Conservation (phyloP, 2,113 vertebrate genomes). For the Passer domesticus region DNA sequence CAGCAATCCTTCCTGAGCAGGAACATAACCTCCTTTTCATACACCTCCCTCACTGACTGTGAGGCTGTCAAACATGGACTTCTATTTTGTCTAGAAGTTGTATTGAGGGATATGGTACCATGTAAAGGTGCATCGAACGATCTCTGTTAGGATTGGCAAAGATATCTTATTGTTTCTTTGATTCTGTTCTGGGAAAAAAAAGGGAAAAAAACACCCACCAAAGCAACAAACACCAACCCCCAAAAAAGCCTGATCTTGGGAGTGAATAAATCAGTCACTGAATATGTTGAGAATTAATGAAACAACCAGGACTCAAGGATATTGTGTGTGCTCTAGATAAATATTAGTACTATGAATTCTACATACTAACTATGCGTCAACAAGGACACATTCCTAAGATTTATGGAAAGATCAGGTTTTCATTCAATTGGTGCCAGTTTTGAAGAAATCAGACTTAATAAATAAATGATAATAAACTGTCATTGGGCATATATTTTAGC, state of each 20-base stretch:
- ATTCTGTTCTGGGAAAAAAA: not conserved
- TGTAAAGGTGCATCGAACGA: not conserved
- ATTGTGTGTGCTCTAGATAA: not conserved
- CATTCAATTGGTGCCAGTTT: not conserved
- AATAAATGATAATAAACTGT: not conserved
- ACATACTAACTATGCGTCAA: not conserved
- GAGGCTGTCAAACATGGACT: not conserved
- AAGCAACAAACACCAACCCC: not conserved
- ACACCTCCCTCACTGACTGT: not conserved
- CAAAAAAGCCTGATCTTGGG: not conserved
- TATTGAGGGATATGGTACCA: rapidly evolving
- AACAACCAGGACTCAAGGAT: not conserved
- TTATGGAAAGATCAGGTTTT: not conserved
- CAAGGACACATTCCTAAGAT: not conserved
- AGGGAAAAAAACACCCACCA: rapidly evolving
- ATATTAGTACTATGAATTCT: not conserved
- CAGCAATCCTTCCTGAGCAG: not conserved
- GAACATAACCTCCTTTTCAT: not conserved
- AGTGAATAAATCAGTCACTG: not conserved
- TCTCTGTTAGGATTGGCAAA: not conserved
- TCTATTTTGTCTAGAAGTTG: not conserved
- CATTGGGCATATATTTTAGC: not conserved
- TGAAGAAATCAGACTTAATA: not conserved
- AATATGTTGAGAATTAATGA: not conserved
- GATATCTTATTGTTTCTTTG: not conserved